Percentiles rank a stretch among this genome's conserved stretches.
Evolutionary conservation across 2,888 invertebrate genomes (phyloP).

Genomic region (Megalurothrips usitatus): DNA sequence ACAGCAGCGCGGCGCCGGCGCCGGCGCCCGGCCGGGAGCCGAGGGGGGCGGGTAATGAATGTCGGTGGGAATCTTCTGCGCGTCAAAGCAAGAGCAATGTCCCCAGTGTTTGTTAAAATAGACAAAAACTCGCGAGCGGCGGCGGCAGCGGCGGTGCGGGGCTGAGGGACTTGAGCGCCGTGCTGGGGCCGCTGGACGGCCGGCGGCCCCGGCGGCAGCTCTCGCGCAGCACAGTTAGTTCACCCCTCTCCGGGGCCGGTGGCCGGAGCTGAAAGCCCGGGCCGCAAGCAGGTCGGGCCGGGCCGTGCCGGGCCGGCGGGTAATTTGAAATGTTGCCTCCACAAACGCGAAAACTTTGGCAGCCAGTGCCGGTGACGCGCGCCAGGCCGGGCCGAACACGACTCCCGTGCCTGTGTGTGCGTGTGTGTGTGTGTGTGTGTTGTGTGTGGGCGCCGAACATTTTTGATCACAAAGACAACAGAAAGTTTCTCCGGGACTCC

Average conservation of each 20-base stretch:
- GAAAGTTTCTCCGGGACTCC: background rate
- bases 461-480: slow-evolving; percentile 14
- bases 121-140: background rate
- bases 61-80: slow-evolving; percentile 7
- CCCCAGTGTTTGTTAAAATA: background rate
- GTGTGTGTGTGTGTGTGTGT: no score
- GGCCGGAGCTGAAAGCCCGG: no score
- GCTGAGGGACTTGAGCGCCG: background rate
- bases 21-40: background rate
- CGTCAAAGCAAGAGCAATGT: background rate
- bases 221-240: background rate
- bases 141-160: background rate
- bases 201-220: background rate
- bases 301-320: background rate
- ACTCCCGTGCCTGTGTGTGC: no score
- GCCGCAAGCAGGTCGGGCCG: no score
- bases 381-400: background rate
- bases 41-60: background rate
- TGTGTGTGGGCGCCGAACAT: slow-evolving; percentile 9
- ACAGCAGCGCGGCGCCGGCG: background rate
- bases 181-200: background rate
- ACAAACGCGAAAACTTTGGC: slow-evolving; percentile 17
- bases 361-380: background rate
- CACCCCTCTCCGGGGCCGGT: background rate
- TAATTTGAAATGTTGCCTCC: slow-evolving; percentile 23